Evolutionary conservation across 2,113 vertebrate genomes (phyloP).

Genomic region (Sprattus sprattus): DNA sequence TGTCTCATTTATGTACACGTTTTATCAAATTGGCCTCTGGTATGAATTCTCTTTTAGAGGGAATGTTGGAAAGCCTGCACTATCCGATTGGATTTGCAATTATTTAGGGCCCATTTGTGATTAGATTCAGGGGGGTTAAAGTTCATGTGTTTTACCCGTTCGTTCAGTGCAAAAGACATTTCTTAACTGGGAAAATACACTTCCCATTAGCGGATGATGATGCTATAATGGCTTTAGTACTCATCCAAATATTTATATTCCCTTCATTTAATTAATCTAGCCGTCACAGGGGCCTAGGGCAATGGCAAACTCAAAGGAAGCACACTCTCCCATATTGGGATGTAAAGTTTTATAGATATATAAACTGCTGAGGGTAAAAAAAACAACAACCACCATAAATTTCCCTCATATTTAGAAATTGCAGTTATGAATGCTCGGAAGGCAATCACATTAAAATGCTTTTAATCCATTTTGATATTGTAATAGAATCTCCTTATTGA

Average conservation of each 20-base stretch:
- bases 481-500: constrained; percentile 65
- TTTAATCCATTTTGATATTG: constrained; percentile 68
- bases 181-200: constrained; percentile 56
- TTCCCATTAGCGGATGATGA: constrained; percentile 63
- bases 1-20: neutral
- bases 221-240: constrained; percentile 62
- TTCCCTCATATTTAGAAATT: constrained; percentile 53
- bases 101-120: constrained; percentile 16
- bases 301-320: constrained; percentile 42
- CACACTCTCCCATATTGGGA: constrained; percentile 62
- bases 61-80: neutral
- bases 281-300: constrained; percentile 22
- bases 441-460: constrained; percentile 67
- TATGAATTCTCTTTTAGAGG: neutral
- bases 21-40: neutral
- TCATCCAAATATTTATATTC: constrained; percentile 54
- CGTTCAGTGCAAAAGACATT: constrained; percentile 34
- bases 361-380: constrained; percentile 49
- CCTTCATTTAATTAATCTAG: constrained; percentile 55
- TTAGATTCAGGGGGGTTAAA: constrained; percentile 1
- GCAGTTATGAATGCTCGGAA: constrained; percentile 59
- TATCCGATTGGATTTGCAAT: neutral
- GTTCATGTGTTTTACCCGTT: constrained; percentile 30
- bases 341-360: constrained; percentile 62
- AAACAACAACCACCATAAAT: constrained; percentile 58